Base-by-base conservation (phyloP, 2,113 vertebrate genomes). In the Chionodraco myersi region DNA sequence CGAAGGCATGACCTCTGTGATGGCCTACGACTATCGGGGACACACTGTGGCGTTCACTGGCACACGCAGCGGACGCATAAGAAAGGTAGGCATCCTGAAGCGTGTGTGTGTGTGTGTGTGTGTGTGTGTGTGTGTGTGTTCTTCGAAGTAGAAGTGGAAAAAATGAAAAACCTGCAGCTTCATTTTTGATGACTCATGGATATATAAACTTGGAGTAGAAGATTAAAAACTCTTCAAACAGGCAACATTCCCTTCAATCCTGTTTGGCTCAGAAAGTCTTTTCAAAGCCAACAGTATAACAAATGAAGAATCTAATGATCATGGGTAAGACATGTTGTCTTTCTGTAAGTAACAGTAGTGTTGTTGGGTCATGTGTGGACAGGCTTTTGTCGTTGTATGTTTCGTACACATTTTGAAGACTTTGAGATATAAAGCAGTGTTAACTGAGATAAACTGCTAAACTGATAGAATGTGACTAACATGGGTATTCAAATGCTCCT, bases 1-100 rank as follows among this genome's bases (percentile, higher is more conserved):
- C 0, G 98, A 99, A 0, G 98, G 98, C 26, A 97, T 99, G 96
- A 99, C 97, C 1, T 98, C 98, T 0, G 97, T 99, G 86, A 96
- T 97, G 0, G 97, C 97, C 64, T 99, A 99, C 0, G 95, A 98
- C 92, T 99, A 99, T 88, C 95, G 93, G 1, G 97, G 97, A 41
- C 96, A 97, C 90, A 98, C 98, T 0, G 98, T 99, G 10, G 96
- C 96, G 9, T 99, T 99, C 36, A 94, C 96, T 0, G 98, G 98
- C 75, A 99, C 98, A 0, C 95, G 97, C 49, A 96, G 95, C 0
- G 98, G 98, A 52, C 96, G 79, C 72, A 94, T 99, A 72, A 98
- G 96, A 90, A 99, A 99, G 98, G 98, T 99, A 96, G 60, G 88
- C 2, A 1, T 34, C 53, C 15, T 2, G 1, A 14, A 13, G 62